Percentiles rank a stretch among this genome's conserved stretches.
These are phyloP conservation scores for Lepidonotus clava DNA, from an alignment of 2,888 invertebrate species.

Conservation along the genomic window DNA sequence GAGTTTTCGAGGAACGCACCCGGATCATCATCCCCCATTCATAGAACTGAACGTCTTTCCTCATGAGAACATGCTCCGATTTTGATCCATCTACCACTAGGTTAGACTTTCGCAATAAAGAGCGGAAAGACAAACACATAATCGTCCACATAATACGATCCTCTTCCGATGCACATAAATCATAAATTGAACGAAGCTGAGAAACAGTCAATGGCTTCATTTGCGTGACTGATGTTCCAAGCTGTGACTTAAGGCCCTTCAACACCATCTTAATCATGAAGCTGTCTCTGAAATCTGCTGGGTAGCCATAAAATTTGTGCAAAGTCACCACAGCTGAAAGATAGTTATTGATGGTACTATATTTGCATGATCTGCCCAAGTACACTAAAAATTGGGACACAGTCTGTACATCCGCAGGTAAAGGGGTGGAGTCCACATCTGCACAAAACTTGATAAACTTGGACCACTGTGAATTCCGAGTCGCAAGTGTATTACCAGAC, in stretches of 20 bases:
- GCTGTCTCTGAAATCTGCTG: neutral
- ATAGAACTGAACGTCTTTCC: neutral
- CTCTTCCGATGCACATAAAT: neutral
- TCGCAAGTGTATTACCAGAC: neutral
- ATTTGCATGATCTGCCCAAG: neutral
- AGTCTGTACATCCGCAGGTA: neutral
- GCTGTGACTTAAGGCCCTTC: neutral
- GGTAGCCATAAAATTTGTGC: neutral
- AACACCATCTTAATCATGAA: neutral
- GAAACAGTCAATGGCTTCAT: no score
- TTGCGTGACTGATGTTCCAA: no score
- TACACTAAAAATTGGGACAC: neutral
- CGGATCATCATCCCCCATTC: neutral
- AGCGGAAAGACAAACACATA: neutral
- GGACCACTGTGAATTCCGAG: neutral
- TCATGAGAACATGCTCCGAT: neutral
- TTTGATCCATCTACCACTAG: neutral
- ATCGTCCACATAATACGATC: neutral
- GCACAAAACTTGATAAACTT: neutral
- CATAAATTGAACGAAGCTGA: neutral
- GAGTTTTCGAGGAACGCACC: neutral
- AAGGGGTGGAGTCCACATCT: neutral
- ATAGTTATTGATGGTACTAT: neutral
- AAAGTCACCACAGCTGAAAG: neutral
- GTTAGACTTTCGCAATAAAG: neutral